These are phyloP conservation scores for Dascillus cervinus DNA, from an alignment of 2,888 invertebrate genomes.

Conservation along the genomic window DNA sequence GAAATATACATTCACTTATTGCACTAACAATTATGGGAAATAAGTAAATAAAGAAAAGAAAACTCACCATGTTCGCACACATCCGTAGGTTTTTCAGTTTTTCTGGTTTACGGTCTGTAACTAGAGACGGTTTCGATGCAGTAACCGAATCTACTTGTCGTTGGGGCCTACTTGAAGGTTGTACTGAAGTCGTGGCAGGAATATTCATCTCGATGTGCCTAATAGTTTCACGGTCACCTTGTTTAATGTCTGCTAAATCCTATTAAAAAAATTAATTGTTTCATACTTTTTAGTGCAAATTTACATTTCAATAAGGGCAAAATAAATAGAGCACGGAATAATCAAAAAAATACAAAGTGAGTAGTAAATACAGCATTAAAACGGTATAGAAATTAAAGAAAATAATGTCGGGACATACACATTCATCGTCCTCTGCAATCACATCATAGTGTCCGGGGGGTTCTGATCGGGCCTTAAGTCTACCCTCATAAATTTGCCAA, in stretches of 20 bases:
- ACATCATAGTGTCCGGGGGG: conserved; percentile 27
- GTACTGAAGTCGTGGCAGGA: too few species aligned
- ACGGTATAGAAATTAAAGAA: conserved; percentile 7
- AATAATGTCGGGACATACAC: conserved; percentile 29
- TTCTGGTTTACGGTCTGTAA: conserved; percentile 33
- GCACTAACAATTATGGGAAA: too few species aligned
- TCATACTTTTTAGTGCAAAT: too few species aligned
- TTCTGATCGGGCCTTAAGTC: conserved; percentile 19
- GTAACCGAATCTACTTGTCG: conserved; percentile 22
- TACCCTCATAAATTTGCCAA: conserved; percentile 4
- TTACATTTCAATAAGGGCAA: conserved; percentile 24
- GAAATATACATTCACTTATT: too few species aligned
- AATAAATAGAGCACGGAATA: conserved; percentile 20
- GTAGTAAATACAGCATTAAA: conserved; percentile 9
- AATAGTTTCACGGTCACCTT: too few species aligned
- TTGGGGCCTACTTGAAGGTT: too few species aligned
- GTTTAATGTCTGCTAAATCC: conserved; percentile 46
- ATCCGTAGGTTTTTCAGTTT: too few species aligned
- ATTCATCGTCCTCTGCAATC: conserved; percentile 29
- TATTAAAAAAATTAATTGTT: too few species aligned
- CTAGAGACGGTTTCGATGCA: conserved; percentile 18
- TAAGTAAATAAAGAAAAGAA: too few species aligned
- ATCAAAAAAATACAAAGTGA: conserved; percentile 19
- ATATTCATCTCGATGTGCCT: too few species aligned
- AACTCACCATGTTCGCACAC: too few species aligned